Evolutionary conservation across 2,888 invertebrate genomes (phyloP), one percentile per base, ranked within the genome.

Genomic region (Noctua pronuba): DNA sequence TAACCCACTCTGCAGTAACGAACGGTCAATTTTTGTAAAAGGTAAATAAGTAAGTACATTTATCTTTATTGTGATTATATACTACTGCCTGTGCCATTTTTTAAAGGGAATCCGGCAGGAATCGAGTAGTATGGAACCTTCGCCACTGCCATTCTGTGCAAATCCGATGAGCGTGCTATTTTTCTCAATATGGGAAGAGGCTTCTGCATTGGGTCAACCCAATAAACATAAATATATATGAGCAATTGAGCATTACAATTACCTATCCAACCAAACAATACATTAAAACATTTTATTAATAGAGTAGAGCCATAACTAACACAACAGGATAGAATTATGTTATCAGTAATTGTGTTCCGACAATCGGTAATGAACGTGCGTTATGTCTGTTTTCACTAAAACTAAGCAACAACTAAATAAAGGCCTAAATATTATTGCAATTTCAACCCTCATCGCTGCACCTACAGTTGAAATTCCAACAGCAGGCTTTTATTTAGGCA

Each of bases 311-410:
- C 64, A 7, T 60, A 82, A 72, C 62, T 69, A 38, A 46, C n/a
- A 38, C 28, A 78, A 66, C 38, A 41, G 69, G 58, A 76, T 60
- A 65, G 16, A 77, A 82, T 85, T 74, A 82, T 66, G 83, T 44
- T 74, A 86, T 75, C 83, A 73, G 65, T 74, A 75, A 84, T 82
- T 73, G 46, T 70, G 72, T 78, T 66, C 69, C 60, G 24, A 66
- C 73, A 52, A 58, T 60, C 41, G 5, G 46, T 76, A 86, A 79
- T 83, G 79, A 83, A 76, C 79, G 35, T n/a, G 66, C 38, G 21
- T 64, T 16, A n/a, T 41, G 16, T 1, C 1, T 18, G 13, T n/a
- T 65, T 41, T 65, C 65, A 41, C 41, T 6, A 28, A 35, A 65
- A 10, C 35, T 10, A 18, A 18, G 41, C 65, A 10, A 65, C 41